phyloP scores from a whole-genome alignment of 2,113 vertebrate species.

The Mus pahari region DNA sequence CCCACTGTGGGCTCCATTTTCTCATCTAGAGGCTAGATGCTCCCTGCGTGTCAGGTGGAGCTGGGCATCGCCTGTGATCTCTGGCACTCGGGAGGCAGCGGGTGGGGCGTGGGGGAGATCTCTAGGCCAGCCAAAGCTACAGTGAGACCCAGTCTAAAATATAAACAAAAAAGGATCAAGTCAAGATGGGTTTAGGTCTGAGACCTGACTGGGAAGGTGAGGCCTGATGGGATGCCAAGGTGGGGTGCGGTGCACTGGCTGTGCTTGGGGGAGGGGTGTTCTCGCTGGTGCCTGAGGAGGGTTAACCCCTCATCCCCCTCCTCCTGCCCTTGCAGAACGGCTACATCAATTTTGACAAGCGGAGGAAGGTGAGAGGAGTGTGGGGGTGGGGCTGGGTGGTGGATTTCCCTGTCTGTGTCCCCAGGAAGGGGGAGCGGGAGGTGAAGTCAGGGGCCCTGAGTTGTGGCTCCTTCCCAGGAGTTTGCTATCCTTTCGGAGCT shows the following conservation, averaged over 20 bases:
- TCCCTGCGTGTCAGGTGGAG: background rate
- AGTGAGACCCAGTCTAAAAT: background rate
- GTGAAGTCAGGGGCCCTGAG: background rate
- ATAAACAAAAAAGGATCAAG: background rate
- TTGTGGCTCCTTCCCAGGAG: slow-evolving; percentile 86
- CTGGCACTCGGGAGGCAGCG: background rate
- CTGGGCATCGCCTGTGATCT: background rate
- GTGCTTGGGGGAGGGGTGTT: background rate
- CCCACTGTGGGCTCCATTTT: background rate
- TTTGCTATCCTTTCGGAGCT: slow-evolving; percentile 94
- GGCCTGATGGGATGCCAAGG: background rate
- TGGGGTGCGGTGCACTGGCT: too few species aligned
- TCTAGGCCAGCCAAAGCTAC: background rate
- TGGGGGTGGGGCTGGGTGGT: background rate
- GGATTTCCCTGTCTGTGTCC: accelerated
- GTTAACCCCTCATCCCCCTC: background rate
- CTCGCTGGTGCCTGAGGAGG: background rate
- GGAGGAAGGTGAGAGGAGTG: slow-evolving; percentile 89
- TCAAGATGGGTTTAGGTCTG: background rate
- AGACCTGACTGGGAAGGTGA: background rate
- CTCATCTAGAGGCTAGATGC: background rate
- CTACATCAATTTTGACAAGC: slow-evolving; percentile 96
- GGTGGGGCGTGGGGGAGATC: too few species aligned
- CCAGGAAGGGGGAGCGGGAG: background rate
- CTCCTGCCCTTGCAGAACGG: slow-evolving; percentile 88